Base-by-base conservation (phyloP, 2,888 invertebrate species). In the Chromoteleia sp. region DNA sequence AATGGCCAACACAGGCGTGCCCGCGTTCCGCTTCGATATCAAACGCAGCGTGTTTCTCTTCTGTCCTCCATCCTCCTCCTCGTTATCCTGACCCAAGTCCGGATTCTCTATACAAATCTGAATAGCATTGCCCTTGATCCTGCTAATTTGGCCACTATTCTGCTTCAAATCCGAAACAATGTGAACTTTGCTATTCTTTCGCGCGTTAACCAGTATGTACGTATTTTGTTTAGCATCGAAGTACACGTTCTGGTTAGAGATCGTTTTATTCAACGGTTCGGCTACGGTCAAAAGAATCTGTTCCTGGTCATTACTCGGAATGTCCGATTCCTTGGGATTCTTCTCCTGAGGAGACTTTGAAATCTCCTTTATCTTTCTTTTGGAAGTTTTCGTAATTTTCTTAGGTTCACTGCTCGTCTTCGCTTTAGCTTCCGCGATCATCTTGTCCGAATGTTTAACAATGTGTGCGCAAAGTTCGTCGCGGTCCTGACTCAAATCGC, bases 391-490 rank as follows among this genome's bases (percentile, higher is more conserved):
- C 14, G 14, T 7, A 4, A 85, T 80, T n/a, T 87, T 84, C 2
- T 83, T 63, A 8, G 87, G 79, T 43, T 86, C 88, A 29, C 79
- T 82, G 17, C 83, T 87, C 1, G 85, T 88, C 74, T 91, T 91
- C 0, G 91, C 91, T 83, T 92, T 92, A 0, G 92, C 92, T 45
- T 91, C 89, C 6, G 92, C 92, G 15, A 93, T 93, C 88, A 93
- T 92, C 77, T 92, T 92, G 85, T 93, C 93, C 21, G 93, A 93
- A 84, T 93, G 93, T 80, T 93, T 92, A 17, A 93, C 93, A 39
- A 93, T 92, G 83, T 93, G 93, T 0, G 92, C 92, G 85, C 93
- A 93, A 8, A 93, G 88, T 79, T 93, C 93, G 71, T 93, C 93
- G 17, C 92, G 90, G 65, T 93, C 92, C 30, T 90, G 89, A 81